Percentiles rank a stretch among this genome's conserved stretches.
Conservation (phyloP, 2,888 invertebrate species). For the Yponomeuta malinellus region DNA sequence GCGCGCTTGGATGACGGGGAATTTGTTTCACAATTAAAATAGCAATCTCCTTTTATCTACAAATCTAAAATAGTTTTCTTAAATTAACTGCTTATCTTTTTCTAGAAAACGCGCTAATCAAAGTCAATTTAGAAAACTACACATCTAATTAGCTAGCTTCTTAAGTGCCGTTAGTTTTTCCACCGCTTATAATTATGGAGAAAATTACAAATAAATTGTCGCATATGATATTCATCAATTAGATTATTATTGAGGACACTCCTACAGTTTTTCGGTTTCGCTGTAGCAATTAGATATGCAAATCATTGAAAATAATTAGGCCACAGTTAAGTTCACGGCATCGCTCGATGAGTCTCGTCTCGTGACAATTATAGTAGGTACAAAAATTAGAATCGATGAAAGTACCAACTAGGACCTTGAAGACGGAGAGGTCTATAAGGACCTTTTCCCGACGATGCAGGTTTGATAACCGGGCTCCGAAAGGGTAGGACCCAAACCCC, state of each 20-base stretch:
- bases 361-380: neutral
- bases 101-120: neutral
- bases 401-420: too few species aligned
- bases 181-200: neutral
- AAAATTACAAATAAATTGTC: neutral
- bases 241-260: neutral
- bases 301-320: conserved; percentile 1
- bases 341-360: neutral
- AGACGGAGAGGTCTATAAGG: too few species aligned
- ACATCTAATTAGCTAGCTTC: neutral
- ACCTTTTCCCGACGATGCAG: too few species aligned
- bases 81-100: neutral
- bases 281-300: neutral
- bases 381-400: neutral
- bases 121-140: neutral
- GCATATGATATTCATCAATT: neutral
- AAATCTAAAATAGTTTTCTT: neutral
- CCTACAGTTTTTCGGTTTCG: neutral
- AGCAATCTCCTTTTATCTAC: conserved; percentile 1
- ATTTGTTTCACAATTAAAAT: conserved; percentile 31
- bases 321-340: neutral
- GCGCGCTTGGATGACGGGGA: conserved; percentile 18
- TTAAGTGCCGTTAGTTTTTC: neutral
- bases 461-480: too few species aligned
- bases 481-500: too few species aligned